Conservation (phyloP, 2,888 invertebrate genomes). For the Zygothrica quintamaculata region DNA sequence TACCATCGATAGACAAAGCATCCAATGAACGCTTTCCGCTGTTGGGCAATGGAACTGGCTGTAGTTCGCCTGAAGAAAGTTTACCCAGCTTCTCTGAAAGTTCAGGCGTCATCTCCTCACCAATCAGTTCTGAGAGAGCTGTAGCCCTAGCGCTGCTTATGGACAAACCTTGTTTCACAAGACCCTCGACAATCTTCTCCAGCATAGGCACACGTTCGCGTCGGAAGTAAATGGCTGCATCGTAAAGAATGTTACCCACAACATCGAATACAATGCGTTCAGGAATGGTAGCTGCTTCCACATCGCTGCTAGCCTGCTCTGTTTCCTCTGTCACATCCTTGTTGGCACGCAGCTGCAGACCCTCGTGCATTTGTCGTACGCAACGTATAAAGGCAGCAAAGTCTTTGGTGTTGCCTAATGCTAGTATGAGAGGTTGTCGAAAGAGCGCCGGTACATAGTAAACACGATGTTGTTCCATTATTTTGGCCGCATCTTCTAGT, state of each 20-base stretch:
- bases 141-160: slow-evolving; percentile 88
- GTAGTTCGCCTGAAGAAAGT: slow-evolving; percentile 88
- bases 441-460: slow-evolving; percentile 87
- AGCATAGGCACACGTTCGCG: slow-evolving; percentile 84
- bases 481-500: slow-evolving; percentile 87
- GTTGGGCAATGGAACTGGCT: slow-evolving; percentile 84
- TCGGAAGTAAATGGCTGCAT: slow-evolving; percentile 85
- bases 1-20: slow-evolving; percentile 83
- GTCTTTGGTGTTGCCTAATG: slow-evolving; percentile 87
- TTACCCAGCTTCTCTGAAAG: slow-evolving; percentile 87
- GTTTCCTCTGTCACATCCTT: slow-evolving; percentile 72
- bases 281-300: slow-evolving; percentile 73
- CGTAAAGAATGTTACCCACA: slow-evolving; percentile 86
- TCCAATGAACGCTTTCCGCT: slow-evolving; percentile 79
- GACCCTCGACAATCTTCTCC: slow-evolving; percentile 85
- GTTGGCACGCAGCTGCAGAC: slow-evolving; percentile 73
- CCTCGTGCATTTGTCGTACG: slow-evolving; percentile 86
- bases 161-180: slow-evolving; percentile 88
- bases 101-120: slow-evolving; percentile 88
- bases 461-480: slow-evolving; percentile 87
- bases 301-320: slow-evolving; percentile 73
- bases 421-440: slow-evolving; percentile 86
- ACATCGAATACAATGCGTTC: slow-evolving; percentile 76
- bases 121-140: slow-evolving; percentile 87
- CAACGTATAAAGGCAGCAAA: slow-evolving; percentile 87